A percentile compares a stretch with the other conserved stretches of the same genome.
Conservation (phyloP, 2,888 invertebrate species). For the Melolontha melolontha region DNA sequence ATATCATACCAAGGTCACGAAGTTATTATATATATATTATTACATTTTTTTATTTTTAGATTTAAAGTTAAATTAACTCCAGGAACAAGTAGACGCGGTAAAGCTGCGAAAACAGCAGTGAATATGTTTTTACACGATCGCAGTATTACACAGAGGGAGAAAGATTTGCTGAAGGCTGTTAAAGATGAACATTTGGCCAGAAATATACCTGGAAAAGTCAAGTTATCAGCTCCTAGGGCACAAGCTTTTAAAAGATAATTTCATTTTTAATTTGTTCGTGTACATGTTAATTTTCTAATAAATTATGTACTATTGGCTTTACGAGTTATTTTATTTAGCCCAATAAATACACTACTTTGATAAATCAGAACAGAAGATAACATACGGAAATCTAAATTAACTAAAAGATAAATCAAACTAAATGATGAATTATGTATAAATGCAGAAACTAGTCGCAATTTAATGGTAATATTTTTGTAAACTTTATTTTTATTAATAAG, state of each 20-base stretch:
- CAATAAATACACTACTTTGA: no score
- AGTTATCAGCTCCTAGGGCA: conserved; percentile 88
- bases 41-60: conserved; percentile 67
- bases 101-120: conserved; percentile 92
- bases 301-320: not conserved
- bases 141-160: conserved; percentile 80
- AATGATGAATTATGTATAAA: no score
- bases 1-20: no score
- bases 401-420: no score
- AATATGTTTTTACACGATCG: conserved; percentile 90
- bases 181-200: conserved; percentile 93
- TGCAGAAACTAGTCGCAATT: no score
- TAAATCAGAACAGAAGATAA: no score
- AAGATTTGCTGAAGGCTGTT: conserved; percentile 90
- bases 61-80: conserved; percentile 96
- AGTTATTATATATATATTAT: no score
- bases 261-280: not conserved
- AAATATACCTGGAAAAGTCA: conserved; percentile 98
- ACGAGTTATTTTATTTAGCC: no score
- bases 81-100: conserved; percentile 93
- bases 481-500: no score
- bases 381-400: no score
- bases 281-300: conserved; percentile 4
- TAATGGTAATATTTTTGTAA: no score
- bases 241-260: conserved; percentile 75